Conservation (phyloP, 2,888 invertebrate species). For the Byasa hedistus region DNA sequence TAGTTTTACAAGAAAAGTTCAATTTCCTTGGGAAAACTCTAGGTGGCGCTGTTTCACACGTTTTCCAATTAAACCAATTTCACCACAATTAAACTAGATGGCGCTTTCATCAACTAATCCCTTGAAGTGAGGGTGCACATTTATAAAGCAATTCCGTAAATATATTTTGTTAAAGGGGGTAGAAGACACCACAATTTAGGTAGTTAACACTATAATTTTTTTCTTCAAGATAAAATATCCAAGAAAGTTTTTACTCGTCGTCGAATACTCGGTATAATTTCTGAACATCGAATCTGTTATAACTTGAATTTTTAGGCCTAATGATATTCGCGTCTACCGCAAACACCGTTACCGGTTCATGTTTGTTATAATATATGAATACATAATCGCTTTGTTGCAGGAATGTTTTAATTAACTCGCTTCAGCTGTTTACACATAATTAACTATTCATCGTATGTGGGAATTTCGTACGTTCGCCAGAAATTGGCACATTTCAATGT, state of each 20-base stretch:
- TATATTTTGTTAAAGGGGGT: too few relatives aligned
- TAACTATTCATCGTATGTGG: slow-evolving; percentile 6
- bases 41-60: not conserved
- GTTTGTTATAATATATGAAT: slow-evolving; percentile 12
- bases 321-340: not conserved
- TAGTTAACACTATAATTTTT: too few relatives aligned
- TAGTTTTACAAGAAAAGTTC: too few relatives aligned
- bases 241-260: too few relatives aligned
- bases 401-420: slow-evolving; percentile 23
- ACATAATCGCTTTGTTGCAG: slow-evolving; percentile 2
- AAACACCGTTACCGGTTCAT: not conserved
- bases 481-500: too few relatives aligned
- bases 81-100: not conserved
- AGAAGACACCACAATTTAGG: too few relatives aligned
- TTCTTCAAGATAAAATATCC: too few relatives aligned
- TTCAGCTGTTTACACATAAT: slow-evolving; percentile 8
- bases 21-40: not conserved
- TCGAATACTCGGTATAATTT: too few relatives aligned
- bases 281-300: too few relatives aligned
- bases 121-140: not conserved
- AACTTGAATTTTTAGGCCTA: not conserved
- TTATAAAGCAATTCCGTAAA: too few relatives aligned
- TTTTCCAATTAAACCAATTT: not conserved
- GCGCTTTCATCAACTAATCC: not conserved
- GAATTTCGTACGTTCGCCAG: not conserved